These are phyloP conservation scores for Sturnus vulgaris DNA, from an alignment of 2,113 vertebrate genomes.

Conservation along the genomic window DNA sequence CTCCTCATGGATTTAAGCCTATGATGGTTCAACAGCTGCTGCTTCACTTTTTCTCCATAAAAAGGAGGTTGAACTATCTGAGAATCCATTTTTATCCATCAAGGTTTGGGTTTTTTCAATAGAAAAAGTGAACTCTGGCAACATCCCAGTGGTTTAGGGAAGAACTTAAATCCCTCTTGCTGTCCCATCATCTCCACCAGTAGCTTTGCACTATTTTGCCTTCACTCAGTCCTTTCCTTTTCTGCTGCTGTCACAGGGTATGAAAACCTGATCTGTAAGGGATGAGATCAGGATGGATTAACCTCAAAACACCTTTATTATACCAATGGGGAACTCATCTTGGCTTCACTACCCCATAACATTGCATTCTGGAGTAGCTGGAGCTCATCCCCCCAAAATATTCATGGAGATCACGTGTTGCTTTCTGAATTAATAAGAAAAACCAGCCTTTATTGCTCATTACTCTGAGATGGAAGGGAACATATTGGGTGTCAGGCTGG, in stretches of 20 bases:
- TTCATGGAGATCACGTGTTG: rapidly evolving
- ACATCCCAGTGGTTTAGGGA: not conserved
- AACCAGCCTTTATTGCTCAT: not conserved
- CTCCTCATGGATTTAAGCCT: not conserved
- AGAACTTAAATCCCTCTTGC: not conserved
- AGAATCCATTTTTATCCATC: not conserved
- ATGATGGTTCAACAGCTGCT: not conserved
- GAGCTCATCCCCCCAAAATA: not conserved
- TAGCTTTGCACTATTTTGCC: not conserved
- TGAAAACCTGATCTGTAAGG: not conserved
- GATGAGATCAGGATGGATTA: not conserved
- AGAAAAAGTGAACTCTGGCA: not conserved
- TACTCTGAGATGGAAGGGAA: not conserved
- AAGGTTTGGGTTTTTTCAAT: too few species aligned
- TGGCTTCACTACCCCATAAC: rapidly evolving
- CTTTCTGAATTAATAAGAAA: not conserved
- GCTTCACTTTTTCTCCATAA: not conserved
- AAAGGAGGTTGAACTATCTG: not conserved
- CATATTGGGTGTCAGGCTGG: rapidly evolving
- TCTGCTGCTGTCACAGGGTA: rapidly evolving
- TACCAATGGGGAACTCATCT: not conserved
- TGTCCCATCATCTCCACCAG: not conserved
- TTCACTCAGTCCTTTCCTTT: not conserved
- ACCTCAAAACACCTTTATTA: not conserved
- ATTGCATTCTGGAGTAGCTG: not conserved